A percentile compares a stretch with the other conserved stretches of the same genome.
These are phyloP conservation scores for Meganola albula DNA, from an alignment of 2,888 invertebrate genomes.

Conservation along the genomic window DNA sequence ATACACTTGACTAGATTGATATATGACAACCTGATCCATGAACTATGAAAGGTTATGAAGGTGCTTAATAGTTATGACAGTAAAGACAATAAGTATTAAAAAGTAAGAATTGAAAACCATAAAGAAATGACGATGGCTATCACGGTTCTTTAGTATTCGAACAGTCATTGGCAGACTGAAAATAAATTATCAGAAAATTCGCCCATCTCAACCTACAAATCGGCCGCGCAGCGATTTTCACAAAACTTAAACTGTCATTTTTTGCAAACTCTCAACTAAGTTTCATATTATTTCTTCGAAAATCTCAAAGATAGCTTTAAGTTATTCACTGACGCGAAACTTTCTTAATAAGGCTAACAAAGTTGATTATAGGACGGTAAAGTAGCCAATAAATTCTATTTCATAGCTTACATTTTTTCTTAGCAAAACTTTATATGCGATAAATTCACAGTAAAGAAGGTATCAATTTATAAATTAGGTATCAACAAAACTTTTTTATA, in stretches of 20 bases:
- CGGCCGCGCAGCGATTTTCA: too few relatives aligned
- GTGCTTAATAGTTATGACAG: too few relatives aligned
- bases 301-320: conserved; percentile 10
- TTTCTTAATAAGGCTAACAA: conserved; percentile 25
- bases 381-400: conserved; percentile 25
- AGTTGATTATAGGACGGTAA: conserved; percentile 18
- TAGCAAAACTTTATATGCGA: neutral
- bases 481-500: too few relatives aligned
- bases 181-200: neutral
- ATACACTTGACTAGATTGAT: too few relatives aligned
- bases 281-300: conserved; percentile 1
- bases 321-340: conserved; percentile 20
- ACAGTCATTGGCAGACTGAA: too few relatives aligned
- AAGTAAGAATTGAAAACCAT: too few relatives aligned
- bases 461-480: neutral
- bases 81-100: too few relatives aligned
- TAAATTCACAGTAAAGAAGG: neutral
- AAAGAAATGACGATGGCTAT: too few relatives aligned
- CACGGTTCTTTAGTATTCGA: too few relatives aligned
- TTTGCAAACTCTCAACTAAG: neutral
- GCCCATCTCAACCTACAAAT: neutral
- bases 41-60: too few relatives aligned
- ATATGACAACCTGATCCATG: too few relatives aligned
- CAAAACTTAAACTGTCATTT: too few relatives aligned
- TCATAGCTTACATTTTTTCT: conserved; percentile 8